Conservation (phyloP, 2,888 invertebrate species). For the Archips crataeganus region DNA sequence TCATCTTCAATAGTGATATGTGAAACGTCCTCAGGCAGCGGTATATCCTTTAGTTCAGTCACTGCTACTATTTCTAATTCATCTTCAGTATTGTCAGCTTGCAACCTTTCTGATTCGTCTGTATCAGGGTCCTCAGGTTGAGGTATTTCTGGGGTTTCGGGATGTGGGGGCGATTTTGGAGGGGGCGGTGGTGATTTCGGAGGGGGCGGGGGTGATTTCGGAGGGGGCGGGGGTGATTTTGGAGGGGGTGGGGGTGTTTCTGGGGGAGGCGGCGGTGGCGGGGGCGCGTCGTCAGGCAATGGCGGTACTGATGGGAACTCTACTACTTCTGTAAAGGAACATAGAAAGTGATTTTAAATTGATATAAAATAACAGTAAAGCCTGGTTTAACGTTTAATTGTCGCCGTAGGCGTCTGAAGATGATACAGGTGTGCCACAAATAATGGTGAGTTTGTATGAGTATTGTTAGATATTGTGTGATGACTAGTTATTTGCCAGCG, state of each 20-base stretch:
- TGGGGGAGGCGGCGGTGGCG: slow-evolving; percentile 63
- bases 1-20: slow-evolving; percentile 64
- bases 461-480: no score
- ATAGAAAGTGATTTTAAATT: neutral
- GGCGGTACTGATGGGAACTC: slow-evolving; percentile 78
- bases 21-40: slow-evolving; percentile 59
- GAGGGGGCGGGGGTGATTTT: slow-evolving; percentile 44
- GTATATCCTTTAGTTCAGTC: slow-evolving; percentile 65
- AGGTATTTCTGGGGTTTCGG: slow-evolving; percentile 20
- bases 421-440: no score
- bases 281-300: slow-evolving; percentile 76
- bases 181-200: slow-evolving; percentile 19
- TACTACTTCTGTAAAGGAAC: slow-evolving; percentile 59
- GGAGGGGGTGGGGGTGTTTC: slow-evolving; percentile 47
- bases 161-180: slow-evolving; percentile 38
- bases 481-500: no score
- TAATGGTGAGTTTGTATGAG: no score
- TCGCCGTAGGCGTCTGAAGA: no score
- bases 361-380: no score
- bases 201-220: neutral
- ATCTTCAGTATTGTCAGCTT: slow-evolving; percentile 47
- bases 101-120: slow-evolving; percentile 24
- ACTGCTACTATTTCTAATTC: slow-evolving; percentile 63
- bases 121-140: neutral
- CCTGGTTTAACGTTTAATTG: no score